phyloP scores from a whole-genome alignment of 2,888 invertebrate species.

The Chromoteleia sp. region DNA sequence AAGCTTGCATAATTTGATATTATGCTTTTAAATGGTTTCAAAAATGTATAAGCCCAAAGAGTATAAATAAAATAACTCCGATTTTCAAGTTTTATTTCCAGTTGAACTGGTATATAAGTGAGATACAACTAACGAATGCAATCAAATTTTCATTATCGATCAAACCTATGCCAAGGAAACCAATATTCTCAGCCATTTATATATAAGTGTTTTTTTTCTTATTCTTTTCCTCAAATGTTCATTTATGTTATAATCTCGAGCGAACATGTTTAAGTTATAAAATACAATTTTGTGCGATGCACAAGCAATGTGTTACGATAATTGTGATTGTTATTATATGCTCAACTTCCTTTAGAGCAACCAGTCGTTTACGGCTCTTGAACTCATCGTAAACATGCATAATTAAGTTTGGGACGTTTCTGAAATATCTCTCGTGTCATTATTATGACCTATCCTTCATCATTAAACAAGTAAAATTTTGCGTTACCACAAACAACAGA shows the following conservation, averaged over 20 bases:
- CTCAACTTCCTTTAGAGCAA: conserved; percentile 55
- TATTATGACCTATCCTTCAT: conserved; percentile 68
- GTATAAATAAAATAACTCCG: too few species aligned
- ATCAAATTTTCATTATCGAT: too few species aligned
- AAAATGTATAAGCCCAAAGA: too few species aligned
- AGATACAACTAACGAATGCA: too few species aligned
- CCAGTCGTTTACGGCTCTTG: conserved; percentile 62
- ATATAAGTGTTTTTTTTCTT: too few species aligned
- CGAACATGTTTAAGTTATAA: conserved; percentile 53
- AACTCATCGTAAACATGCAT: conserved; percentile 69
- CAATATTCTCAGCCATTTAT: too few species aligned
- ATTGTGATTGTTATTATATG: conserved; percentile 59
- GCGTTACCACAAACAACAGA: conserved; percentile 66
- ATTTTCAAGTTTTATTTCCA: too few species aligned
- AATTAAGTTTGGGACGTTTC: conserved; percentile 67
- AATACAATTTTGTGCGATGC: conserved; percentile 32
- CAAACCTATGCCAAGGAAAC: too few species aligned
- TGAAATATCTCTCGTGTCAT: conserved; percentile 69
- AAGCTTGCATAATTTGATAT: too few species aligned
- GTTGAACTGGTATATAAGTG: too few species aligned
- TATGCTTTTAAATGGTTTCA: too few species aligned
- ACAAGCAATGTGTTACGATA: conserved; percentile 49
- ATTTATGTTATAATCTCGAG: conserved; percentile 22
- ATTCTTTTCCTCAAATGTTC: not conserved
- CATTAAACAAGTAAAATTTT: conserved; percentile 71